Evolutionary conservation across 2,113 vertebrate genomes (phyloP).

Genomic region (Saccopteryx bilineata): DNA sequence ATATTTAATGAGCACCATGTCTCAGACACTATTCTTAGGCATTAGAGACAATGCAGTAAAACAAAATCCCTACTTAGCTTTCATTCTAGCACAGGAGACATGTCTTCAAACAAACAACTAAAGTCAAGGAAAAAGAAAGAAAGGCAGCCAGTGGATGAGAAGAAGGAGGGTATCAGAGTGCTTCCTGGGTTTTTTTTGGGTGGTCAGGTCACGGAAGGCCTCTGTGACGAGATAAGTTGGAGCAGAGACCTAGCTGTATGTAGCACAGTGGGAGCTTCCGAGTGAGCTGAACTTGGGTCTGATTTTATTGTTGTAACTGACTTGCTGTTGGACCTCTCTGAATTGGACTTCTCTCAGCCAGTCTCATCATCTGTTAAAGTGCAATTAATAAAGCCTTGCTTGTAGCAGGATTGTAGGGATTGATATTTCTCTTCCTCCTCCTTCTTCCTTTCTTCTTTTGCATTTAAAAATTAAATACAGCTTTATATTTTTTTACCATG

Average conservation of each 20-base stretch:
- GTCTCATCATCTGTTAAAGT: not conserved
- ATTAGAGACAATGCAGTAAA: not conserved
- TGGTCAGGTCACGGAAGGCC: not conserved
- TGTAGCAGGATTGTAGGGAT: not conserved
- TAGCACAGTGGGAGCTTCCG: not conserved
- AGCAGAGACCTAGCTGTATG: not conserved
- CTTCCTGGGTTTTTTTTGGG: not conserved
- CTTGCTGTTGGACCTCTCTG: not conserved
- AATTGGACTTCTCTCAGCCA: not conserved
- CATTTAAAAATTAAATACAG: conserved; percentile 57
- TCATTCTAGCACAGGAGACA: not conserved
- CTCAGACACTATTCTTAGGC: not conserved
- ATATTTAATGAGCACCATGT: not conserved
- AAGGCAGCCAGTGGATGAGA: not conserved
- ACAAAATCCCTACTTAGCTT: not conserved
- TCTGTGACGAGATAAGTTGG: not conserved
- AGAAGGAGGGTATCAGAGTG: not conserved
- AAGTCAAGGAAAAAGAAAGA: not conserved
- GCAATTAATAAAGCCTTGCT: not conserved
- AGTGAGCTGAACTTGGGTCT: not conserved
- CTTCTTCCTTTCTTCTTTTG: not conserved
- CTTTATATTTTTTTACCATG: conserved; percentile 43
- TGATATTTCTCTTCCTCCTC: not conserved
- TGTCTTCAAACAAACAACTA: not conserved
- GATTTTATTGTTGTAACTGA: accelerated